phyloP scores from a whole-genome alignment of 1,140 invertebrate species.

The Drosophila lacteicornis region DNA sequence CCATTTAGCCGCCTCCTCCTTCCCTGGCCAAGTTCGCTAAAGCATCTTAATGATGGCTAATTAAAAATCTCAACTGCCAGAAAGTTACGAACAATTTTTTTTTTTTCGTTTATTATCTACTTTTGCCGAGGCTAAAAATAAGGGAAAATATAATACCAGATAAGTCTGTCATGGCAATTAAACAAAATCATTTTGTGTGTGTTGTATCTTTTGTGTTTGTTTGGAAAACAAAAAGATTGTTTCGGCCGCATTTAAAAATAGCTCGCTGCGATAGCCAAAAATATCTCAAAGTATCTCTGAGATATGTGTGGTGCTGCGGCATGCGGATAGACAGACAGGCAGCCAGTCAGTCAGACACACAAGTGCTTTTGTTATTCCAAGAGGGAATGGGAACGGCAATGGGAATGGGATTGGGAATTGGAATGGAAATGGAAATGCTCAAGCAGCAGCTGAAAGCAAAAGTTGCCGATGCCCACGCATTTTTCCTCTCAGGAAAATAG shows the following conservation, averaged over 20 bases:
- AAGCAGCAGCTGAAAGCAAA: conserved; percentile 75
- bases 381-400: conserved; percentile 41
- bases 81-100: conserved; percentile 39
- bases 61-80: conserved; percentile 73
- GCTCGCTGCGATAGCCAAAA: conserved; percentile 62
- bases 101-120: conserved; percentile 48
- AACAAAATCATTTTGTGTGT: conserved; percentile 54
- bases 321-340: conserved; percentile 53
- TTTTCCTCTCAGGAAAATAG: conserved; percentile 6
- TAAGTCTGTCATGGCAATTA: conserved; percentile 70
- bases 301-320: conserved; percentile 46
- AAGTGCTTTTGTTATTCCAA: conserved; percentile 69
- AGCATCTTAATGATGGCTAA: conserved; percentile 71
- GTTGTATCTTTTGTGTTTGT: conserved; percentile 53
- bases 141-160: conserved; percentile 50
- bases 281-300: conserved; percentile 62
- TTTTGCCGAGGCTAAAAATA: conserved; percentile 13
- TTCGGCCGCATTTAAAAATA: conserved; percentile 65
- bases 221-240: conserved; percentile 71
- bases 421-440: conserved; percentile 59
- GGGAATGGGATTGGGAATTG: conserved; percentile 50
- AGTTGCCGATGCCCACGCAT: conserved; percentile 63
- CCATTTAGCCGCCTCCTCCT: conserved; percentile 31
- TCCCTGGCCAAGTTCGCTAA: conserved; percentile 23
- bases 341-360: conserved; percentile 41